A percentile compares a stretch with the other conserved stretches of the same genome.
Conservation (phyloP, 1,140 invertebrate genomes). For the Eumeta japonica region DNA sequence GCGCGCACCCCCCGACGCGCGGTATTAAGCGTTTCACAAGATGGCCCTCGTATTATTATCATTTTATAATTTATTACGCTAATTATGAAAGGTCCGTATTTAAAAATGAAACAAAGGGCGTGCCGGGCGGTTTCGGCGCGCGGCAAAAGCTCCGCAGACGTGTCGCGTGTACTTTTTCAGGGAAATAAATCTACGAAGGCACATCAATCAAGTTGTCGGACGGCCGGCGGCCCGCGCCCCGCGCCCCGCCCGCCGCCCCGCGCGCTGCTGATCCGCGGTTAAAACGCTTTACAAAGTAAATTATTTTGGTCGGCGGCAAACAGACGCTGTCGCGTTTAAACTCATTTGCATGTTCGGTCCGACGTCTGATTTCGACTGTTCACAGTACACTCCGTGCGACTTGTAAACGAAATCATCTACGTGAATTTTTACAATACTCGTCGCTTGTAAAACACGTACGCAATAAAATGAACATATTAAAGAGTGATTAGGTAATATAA, state of each 20-base stretch:
- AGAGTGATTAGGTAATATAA: too few species aligned
- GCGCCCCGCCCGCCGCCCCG: conserved; percentile 44
- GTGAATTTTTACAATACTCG: too few species aligned
- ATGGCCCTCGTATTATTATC: conserved; percentile 51
- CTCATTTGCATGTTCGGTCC: too few species aligned
- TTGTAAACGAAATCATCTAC: too few species aligned
- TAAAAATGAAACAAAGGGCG: conserved; percentile 49
- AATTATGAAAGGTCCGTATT: conserved; percentile 50
- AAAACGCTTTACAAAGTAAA: conserved; percentile 45
- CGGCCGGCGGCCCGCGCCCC: conserved; percentile 44
- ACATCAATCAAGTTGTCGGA: conserved; percentile 54
- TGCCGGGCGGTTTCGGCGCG: conserved; percentile 31
- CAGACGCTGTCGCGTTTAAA: too few species aligned
- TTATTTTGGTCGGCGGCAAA: too few species aligned
- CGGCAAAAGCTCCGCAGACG: conserved; percentile 39
- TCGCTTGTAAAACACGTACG: too few species aligned
- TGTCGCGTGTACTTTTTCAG: conserved; percentile 44
- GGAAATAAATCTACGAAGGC: conserved; percentile 50
- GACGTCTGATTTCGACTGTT: too few species aligned
- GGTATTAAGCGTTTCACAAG: conserved; percentile 47
- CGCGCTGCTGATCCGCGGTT: conserved; percentile 52
- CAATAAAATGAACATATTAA: too few species aligned
- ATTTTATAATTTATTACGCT: conserved; percentile 58
- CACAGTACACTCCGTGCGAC: too few species aligned
- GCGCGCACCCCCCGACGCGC: conserved; percentile 37